These are phyloP conservation scores for Cyclophora punctaria DNA, from an alignment of 2,888 invertebrate genomes.

Conservation along the genomic window DNA sequence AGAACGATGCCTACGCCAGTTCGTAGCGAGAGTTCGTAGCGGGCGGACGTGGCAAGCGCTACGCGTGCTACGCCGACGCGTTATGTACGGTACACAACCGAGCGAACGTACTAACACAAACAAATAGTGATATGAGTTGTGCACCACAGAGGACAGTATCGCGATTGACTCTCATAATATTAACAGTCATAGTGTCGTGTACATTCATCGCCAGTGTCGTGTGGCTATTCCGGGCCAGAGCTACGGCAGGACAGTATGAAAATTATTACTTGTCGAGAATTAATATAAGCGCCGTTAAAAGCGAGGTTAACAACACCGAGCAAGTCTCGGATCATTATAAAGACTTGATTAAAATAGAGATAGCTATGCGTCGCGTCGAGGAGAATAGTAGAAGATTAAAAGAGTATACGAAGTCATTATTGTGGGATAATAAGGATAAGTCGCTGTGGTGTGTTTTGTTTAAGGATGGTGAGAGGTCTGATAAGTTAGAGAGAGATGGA, in stretches of 20 bases:
- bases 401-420: conserved; percentile 66
- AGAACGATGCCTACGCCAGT: conserved; percentile 46
- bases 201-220: conserved; percentile 65
- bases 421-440: conserved; percentile 71
- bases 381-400: conserved; percentile 68
- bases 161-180: conserved; percentile 63
- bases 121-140: conserved; percentile 75
- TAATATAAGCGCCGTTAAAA: conserved; percentile 63
- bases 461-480: conserved; percentile 57
- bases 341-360: conserved; percentile 71
- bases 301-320: conserved; percentile 46
- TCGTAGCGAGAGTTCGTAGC: conserved; percentile 49
- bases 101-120: conserved; percentile 55
- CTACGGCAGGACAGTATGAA: conserved; percentile 61
- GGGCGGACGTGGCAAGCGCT: conserved; percentile 50
- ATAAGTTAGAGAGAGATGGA: conserved; percentile 34
- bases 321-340: conserved; percentile 64
- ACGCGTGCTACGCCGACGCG: conserved; percentile 50
- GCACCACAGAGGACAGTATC: conserved; percentile 59
- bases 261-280: conserved; percentile 74
- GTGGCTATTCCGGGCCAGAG: conserved; percentile 61
- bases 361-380: conserved; percentile 70
- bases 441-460: conserved; percentile 71
- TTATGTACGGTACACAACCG: conserved; percentile 55
- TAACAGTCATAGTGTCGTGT: conserved; percentile 64